These are phyloP conservation scores for Drosophila mettleri DNA, from an alignment of 2,888 invertebrate genomes.

Conservation along the genomic window DNA sequence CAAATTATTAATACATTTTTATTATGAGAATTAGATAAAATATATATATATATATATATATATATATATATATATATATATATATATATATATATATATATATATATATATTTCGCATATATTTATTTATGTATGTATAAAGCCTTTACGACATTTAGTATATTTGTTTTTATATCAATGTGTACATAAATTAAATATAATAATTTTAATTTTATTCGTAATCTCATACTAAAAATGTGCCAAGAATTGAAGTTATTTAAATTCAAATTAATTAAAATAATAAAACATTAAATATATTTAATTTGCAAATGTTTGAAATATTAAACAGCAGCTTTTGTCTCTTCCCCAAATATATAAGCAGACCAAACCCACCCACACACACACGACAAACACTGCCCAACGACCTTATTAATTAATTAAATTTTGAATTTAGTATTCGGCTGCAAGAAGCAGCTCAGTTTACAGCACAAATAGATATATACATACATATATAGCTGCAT, in stretches of 20 bases:
- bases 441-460: conserved; percentile 28
- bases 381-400: conserved; percentile 6
- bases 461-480: conserved; percentile 7
- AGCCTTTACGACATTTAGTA: no score
- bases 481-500: not conserved
- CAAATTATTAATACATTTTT: not conserved
- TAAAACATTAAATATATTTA: not conserved
- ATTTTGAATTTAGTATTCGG: conserved; percentile 47
- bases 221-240: not conserved
- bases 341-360: conserved; percentile 1
- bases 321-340: not conserved
- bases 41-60: no score
- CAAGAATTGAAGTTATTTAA: not conserved
- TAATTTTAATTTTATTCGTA: not conserved
- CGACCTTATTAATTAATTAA: conserved; percentile 40
- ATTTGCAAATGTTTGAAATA: not conserved
- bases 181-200: not conserved
- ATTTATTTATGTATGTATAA: no score
- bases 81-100: no score
- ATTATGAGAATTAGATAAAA: not conserved
- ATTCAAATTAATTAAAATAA: not conserved
- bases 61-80: no score
- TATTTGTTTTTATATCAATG: not conserved
- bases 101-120: no score
- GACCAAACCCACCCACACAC: not conserved